Percentiles rank a stretch among this genome's conserved stretches.
Conservation (phyloP, 2,113 vertebrate species). For the Elephantulus edwardii region DNA sequence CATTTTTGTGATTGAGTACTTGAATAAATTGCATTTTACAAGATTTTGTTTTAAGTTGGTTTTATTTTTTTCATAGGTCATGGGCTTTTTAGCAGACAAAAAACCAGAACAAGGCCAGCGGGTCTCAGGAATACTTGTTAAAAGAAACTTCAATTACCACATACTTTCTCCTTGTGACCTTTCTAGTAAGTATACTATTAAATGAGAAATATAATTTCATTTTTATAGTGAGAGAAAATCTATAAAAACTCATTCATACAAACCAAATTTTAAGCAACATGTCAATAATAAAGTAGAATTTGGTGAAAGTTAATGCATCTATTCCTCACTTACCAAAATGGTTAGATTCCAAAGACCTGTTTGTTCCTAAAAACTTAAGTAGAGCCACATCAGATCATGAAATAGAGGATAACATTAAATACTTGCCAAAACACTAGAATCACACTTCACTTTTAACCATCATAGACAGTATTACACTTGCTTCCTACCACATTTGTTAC, state of each 20-base stretch:
- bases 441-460: background rate
- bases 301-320: background rate
- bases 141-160: constrained; percentile 98
- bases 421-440: too few species aligned
- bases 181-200: constrained; percentile 88
- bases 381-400: background rate
- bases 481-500: background rate
- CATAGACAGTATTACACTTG: too few species aligned
- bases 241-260: background rate
- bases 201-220: background rate
- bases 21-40: background rate
- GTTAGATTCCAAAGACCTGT: background rate
- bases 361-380: background rate
- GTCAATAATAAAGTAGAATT: background rate
- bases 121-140: constrained; percentile 97
- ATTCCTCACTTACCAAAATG: background rate
- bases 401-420: background rate
- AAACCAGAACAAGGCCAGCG: constrained; percentile 94
- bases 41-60: background rate
- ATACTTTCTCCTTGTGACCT: constrained; percentile 96
- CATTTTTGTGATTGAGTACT: background rate
- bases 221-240: background rate
- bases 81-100: constrained; percentile 96
- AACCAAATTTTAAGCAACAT: background rate
- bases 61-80: constrained; percentile 86